These are phyloP conservation scores for Polypterus senegalus DNA, from an alignment of 2,113 vertebrate species.

Conservation along the genomic window DNA sequence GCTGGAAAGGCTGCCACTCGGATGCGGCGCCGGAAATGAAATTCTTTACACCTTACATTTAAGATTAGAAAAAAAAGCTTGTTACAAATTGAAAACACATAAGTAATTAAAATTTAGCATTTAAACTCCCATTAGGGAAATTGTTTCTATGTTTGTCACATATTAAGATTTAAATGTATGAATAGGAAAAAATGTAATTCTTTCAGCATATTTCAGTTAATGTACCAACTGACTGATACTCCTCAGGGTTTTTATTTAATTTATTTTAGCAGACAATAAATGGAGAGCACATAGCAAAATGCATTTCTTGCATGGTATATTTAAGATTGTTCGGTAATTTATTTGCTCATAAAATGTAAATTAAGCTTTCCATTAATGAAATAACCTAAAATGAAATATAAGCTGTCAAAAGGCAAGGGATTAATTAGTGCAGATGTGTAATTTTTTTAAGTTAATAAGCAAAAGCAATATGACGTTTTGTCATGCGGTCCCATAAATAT, in stretches of 20 bases:
- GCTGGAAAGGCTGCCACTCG: no score
- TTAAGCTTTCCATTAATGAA: not conserved
- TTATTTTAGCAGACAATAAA: not conserved
- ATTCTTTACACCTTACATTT: no score
- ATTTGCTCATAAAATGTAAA: not conserved
- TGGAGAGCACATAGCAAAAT: not conserved
- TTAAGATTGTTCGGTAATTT: not conserved
- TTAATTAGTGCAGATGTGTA: not conserved
- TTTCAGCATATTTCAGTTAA: not conserved
- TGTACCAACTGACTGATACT: not conserved
- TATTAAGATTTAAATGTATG: not conserved
- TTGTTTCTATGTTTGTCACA: not conserved
- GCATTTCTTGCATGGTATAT: not conserved
- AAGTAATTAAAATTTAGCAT: not conserved
- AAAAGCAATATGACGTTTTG: not conserved
- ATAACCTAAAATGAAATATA: not conserved
- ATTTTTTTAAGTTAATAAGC: slow-evolving; percentile 4
- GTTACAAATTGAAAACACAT: not conserved
- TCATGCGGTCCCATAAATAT: slow-evolving; percentile 3
- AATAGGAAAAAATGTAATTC: not conserved
- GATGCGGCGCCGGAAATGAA: no score
- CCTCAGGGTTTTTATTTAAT: not conserved
- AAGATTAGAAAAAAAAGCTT: no score
- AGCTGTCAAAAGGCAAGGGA: not conserved
- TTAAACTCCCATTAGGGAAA: not conserved